phyloP scores from a whole-genome alignment of 2,113 vertebrate genomes.

The Nymphicus hollandicus region DNA sequence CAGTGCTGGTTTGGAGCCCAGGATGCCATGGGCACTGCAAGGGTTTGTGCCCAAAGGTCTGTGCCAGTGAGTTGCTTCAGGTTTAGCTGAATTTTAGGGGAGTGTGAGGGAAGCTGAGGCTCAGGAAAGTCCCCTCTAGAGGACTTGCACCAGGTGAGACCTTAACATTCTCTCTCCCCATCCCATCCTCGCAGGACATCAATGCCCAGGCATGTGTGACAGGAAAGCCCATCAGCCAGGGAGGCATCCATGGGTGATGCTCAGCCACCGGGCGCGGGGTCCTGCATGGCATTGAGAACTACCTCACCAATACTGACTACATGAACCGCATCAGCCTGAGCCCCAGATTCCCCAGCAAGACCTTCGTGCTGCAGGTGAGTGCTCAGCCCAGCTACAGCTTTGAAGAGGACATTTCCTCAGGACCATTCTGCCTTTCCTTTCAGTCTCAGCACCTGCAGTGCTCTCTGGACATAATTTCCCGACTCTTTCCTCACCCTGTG shows the following conservation, averaged over 20 bases:
- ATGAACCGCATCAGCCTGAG: background rate
- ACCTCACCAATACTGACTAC: background rate
- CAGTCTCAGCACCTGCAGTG: background rate
- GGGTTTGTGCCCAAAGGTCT: background rate
- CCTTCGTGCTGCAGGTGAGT: background rate
- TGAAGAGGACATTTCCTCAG: background rate
- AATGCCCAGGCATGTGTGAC: background rate
- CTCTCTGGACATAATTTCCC: background rate
- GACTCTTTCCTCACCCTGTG: background rate
- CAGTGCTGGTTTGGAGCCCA: background rate
- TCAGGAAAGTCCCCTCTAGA: background rate
- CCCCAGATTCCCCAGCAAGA: background rate
- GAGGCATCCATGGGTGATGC: background rate
- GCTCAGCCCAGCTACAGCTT: background rate
- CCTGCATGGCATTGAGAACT: background rate
- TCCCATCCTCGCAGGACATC: background rate
- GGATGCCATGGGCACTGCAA: rapidly evolving
- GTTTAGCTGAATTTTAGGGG: background rate
- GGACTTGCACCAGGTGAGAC: background rate
- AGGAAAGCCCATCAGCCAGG: background rate
- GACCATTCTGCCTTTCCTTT: background rate
- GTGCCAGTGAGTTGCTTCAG: background rate
- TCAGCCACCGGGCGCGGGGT: rapidly evolving
- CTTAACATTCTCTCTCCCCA: background rate
- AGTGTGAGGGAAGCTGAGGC: background rate